Percentiles rank a stretch among this genome's conserved stretches.
phyloP scores from a whole-genome alignment of 2,888 invertebrate genomes.

The Stramonita haemastoma region DNA sequence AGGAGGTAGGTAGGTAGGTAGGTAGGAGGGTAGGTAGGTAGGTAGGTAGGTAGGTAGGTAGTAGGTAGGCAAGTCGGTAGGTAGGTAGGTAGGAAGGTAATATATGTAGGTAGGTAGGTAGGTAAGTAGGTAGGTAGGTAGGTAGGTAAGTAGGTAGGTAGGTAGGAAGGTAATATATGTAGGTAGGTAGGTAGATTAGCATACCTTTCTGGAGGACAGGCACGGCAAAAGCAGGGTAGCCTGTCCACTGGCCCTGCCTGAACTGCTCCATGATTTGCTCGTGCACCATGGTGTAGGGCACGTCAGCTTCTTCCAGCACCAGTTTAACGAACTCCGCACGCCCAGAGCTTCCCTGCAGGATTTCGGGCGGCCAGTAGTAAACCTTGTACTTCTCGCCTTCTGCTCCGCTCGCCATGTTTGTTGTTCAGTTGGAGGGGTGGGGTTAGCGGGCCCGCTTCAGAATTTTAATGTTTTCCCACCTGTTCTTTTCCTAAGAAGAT shows the following conservation, averaged over 20 bases:
- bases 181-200: no score
- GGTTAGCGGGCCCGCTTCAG: neutral
- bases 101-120: no score
- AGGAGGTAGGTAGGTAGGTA: no score
- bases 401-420: neutral
- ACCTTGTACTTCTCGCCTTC: constrained; percentile 52
- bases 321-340: constrained; percentile 63
- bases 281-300: constrained; percentile 56
- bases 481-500: neutral
- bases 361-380: constrained; percentile 53
- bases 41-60: no score
- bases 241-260: constrained; percentile 47
- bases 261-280: constrained; percentile 45
- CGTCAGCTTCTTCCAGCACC: constrained; percentile 65
- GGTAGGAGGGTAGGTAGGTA: no score
- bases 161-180: no score
- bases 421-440: neutral
- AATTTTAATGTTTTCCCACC: neutral
- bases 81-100: no score
- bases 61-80: no score
- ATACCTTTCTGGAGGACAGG: constrained; percentile 64
- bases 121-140: no score
- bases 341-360: constrained; percentile 53
- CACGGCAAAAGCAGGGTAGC: constrained; percentile 61
- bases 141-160: no score